Evolutionary conservation across 2,888 invertebrate species (phyloP), one percentile per base, ranked within the genome.

Genomic region (Tinea trinotella): DNA sequence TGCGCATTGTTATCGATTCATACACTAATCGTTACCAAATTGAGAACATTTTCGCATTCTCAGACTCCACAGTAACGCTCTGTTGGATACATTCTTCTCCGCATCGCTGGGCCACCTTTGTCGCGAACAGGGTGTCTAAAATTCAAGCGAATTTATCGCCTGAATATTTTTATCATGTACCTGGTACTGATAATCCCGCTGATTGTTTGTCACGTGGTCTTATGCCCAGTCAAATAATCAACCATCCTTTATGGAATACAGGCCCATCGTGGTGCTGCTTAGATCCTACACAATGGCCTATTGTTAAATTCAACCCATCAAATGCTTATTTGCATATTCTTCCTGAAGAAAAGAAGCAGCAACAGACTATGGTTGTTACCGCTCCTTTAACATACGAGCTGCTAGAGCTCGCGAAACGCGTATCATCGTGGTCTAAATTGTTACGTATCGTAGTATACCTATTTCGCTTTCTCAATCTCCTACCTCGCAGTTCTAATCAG

Each of bases 81-180:
- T 34, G 30, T 34, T 57, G 59, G 57, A 57, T 57, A 17, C 52
- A 57, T 10, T 55, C 55, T 4, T 56, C 54, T 1, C 57, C 57
- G 9, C 54, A 49, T 19, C 44, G 56, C 5, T 57, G 56, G 55
- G 56, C 56, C 17, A 56, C 55, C 12, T 59, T 57, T 46, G 55
- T 59, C 6, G 44, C 56, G 6, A 56, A 56, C 18, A 40, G 56
- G 15, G 36, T 54, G 1, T 10, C 19, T 13, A 50, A 24, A 12
- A 50, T 55, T 48, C 48, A 46, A 10, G 35, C 1, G 9, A 20
- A 15, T 34, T 3, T 53, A 19, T 6, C 35, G 12, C 13, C 53
- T 19, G 30, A 17, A 6, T 15, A 53, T 9, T 55, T 55, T 35
- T 46, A 52, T 22, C 55, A 55, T 15, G 30, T 55, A 1, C 10